phyloP scores from a whole-genome alignment of 2,113 vertebrate genomes.

The Antennarius striatus region DNA sequence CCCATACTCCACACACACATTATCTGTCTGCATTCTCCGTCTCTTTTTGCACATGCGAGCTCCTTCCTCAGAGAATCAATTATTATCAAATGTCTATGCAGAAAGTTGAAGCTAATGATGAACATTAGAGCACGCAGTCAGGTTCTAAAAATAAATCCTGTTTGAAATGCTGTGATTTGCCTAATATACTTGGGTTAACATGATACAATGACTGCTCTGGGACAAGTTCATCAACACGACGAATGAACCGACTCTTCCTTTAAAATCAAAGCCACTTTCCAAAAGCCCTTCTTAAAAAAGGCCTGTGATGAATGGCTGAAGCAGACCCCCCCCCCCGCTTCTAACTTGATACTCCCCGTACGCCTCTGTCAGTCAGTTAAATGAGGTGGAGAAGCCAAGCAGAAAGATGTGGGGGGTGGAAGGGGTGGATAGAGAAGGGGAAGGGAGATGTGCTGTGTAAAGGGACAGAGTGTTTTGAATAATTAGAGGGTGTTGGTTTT shows the following conservation, averaged over 20 bases:
- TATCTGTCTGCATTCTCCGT: too few relatives aligned
- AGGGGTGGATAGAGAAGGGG: slow-evolving; percentile 33
- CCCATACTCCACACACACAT: slow-evolving; percentile 2
- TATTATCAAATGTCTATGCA: too few relatives aligned
- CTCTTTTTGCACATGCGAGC: too few relatives aligned
- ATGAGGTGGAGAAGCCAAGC: slow-evolving; percentile 67
- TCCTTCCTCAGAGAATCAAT: too few relatives aligned
- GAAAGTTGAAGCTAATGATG: too few relatives aligned
- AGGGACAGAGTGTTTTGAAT: slow-evolving; percentile 49
- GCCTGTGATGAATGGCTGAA: slow-evolving; percentile 59
- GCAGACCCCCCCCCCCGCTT: slow-evolving; percentile 45
- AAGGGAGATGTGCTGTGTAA: slow-evolving; percentile 54
- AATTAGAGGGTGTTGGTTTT: slow-evolving; percentile 47
- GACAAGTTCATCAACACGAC: slow-evolving; percentile 37
- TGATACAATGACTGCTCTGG: slow-evolving; percentile 31
- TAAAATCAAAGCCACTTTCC: slow-evolving; percentile 48
- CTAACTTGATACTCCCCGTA: slow-evolving; percentile 67
- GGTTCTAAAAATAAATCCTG: slow-evolving; percentile 6
- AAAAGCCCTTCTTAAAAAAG: slow-evolving; percentile 25
- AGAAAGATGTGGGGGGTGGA: slow-evolving; percentile 63
- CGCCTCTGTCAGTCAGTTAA: slow-evolving; percentile 73
- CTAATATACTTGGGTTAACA: background rate
- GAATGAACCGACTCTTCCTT: slow-evolving; percentile 39
- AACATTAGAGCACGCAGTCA: background rate
- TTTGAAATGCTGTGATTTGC: slow-evolving; percentile 1